phyloP scores from a whole-genome alignment of 2,113 vertebrate species.

The Xenopus laevis region DNA sequence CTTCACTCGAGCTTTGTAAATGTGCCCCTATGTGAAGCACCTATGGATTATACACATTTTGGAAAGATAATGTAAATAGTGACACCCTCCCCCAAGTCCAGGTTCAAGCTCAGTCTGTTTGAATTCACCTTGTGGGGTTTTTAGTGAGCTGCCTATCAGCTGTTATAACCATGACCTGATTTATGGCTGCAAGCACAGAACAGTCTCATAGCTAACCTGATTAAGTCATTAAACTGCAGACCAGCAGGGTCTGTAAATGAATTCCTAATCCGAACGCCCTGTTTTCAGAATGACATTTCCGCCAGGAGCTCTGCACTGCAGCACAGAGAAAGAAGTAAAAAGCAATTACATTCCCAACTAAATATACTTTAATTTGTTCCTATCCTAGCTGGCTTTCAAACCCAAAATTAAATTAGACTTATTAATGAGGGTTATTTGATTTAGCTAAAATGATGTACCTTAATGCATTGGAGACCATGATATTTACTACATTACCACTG shows the following conservation, averaged over 20 bases:
- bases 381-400: conserved; percentile 41
- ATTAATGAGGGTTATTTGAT: conserved; percentile 44
- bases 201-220: conserved; percentile 54
- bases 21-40: too few relatives aligned
- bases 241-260: conserved; percentile 59
- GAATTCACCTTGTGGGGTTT: conserved; percentile 19
- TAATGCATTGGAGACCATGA: conserved; percentile 22
- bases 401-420: conserved; percentile 31
- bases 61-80: too few relatives aligned
- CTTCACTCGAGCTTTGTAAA: too few relatives aligned
- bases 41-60: too few relatives aligned
- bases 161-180: conserved; percentile 23
- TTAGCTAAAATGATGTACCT: conserved; percentile 25
- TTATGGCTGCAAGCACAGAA: conserved; percentile 46
- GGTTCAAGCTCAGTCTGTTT: background rate
- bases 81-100: background rate
- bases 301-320: conserved; percentile 50
- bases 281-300: conserved; percentile 40
- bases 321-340: conserved; percentile 9
- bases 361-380: conserved; percentile 45
- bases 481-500: conserved; percentile 6
- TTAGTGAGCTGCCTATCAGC: conserved; percentile 25
- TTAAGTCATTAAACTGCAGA: conserved; percentile 59
- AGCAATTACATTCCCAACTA: conserved; percentile 49
- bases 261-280: conserved; percentile 53